Evolutionary conservation across 1,140 invertebrate species (phyloP), one percentile per base, ranked within the genome.

Genomic region (Neocloeon triangulifer): DNA sequence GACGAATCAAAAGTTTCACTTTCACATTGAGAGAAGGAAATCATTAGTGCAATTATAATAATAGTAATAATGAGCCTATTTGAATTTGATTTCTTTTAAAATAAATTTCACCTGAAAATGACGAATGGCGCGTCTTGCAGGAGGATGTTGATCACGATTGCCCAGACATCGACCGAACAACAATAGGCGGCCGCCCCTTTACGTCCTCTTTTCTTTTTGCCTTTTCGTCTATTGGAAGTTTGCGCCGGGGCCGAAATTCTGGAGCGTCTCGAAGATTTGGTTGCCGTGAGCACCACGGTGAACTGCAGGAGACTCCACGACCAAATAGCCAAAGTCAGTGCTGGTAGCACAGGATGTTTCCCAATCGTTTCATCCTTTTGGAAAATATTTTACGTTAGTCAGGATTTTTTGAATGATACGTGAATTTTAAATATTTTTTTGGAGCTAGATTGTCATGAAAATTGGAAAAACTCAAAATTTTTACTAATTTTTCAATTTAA

Each of bases 261-360:
- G 0, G 69, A 70, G 48, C 76, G 73, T 37, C 80, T 52, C 1
- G 50, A 48, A 0, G 73, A 74, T 50, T 82, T 75, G 4, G 80
- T 84, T 0, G 84, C 80, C 0, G 82, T 88, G 2, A 88, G 55
- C 2, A 89, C 81, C 17, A 88, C 70, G 0, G 81, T 85, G 47
- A 89, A 89, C 54, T 89, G 82, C 51, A 88, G 64, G 10, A 89
- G 53, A 20, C 77, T 84, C 75, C 81, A 80, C 1, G 81, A 79
- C 78, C 79, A 84, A 34, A 84, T 81, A 0, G 69, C 71, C 36
- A 84, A 52, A 0, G 77, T 81, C 0, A 81, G 52, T 19, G 73
- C 62, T 0, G 80, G 76, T 3, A 84, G 53, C 4, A 78, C 57
- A 2, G 66, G 68, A 41, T 80, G 72, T 0, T 61, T 52, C 0